Conservation (phyloP, 23 tunicate genomes). For the Halocynthia aurantium region DNA sequence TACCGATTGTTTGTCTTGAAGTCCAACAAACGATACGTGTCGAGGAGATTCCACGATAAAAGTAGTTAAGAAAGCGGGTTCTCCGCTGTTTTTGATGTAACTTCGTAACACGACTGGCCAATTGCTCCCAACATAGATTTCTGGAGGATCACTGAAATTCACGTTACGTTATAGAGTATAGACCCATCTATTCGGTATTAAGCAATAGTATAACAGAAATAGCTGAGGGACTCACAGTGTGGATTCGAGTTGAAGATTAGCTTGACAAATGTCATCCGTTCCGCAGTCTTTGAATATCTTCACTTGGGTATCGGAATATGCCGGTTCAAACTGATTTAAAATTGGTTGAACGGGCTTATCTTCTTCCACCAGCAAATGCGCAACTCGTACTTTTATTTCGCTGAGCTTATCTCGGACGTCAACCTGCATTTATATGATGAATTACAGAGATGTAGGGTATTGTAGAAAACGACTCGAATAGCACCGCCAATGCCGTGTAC, state of each 20-base stretch:
- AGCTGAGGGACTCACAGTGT: slow-evolving; percentile 28
- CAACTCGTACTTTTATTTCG: slow-evolving; percentile 40
- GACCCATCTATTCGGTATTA: neutral
- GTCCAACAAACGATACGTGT: slow-evolving; percentile 33
- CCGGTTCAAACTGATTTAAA: slow-evolving; percentile 42
- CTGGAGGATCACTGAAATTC: slow-evolving; percentile 16
- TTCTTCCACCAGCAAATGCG: slow-evolving; percentile 53
- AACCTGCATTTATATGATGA: neutral
- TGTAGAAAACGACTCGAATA: no score
- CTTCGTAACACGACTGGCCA: slow-evolving; percentile 36
- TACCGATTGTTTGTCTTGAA: slow-evolving; percentile 18
- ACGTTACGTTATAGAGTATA: neutral
- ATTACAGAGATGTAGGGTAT: no score
- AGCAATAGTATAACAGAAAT: neutral
- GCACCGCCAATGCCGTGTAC: no score
- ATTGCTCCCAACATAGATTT: slow-evolving; percentile 33
- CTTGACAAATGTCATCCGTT: slow-evolving; percentile 73
- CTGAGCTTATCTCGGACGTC: slow-evolving; percentile 54
- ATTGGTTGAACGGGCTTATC: slow-evolving; percentile 69
- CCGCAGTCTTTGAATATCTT: slow-evolving; percentile 73
- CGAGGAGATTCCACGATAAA: slow-evolving; percentile 54
- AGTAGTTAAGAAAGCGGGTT: slow-evolving; percentile 68
- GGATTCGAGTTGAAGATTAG: slow-evolving; percentile 31
- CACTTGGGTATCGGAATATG: slow-evolving; percentile 32
- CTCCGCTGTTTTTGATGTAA: slow-evolving; percentile 33